Conservation (phyloP, 2,797 vertebrate species). For the Chloroceryle amazona region DNA sequence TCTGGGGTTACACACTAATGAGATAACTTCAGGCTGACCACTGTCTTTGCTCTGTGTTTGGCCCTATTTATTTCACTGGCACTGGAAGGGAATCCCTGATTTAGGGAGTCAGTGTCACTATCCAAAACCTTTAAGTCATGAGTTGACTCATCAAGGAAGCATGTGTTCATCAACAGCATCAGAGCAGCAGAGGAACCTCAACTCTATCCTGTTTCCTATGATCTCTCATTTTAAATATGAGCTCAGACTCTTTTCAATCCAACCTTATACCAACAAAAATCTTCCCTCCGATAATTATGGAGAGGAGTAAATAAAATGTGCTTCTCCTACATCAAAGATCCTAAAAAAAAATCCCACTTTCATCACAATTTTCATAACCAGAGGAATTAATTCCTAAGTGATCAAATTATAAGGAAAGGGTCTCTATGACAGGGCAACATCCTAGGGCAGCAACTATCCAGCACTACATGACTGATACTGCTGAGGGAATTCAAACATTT, state of each 20-base stretch:
- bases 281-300: neutral
- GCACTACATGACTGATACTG: neutral
- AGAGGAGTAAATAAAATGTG: neutral
- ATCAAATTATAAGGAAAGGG: neutral
- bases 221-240: neutral
- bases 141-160: neutral
- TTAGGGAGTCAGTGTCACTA: accelerated
- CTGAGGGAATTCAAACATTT: neutral
- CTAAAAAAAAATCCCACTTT: neutral
- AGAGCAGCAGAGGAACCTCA: neutral
- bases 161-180: neutral
- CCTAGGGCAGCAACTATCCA: neutral
- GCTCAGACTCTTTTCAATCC: neutral
- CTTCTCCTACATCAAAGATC: neutral
- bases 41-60: neutral
- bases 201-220: neutral
- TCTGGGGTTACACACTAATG: neutral
- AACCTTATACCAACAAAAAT: neutral
- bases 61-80: neutral
- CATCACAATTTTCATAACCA: neutral
- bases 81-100: neutral
- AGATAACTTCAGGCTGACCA: neutral
- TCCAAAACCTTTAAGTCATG: neutral
- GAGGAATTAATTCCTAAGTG: neutral
- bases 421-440: neutral